Conservation (phyloP, 2,888 invertebrate species). For the Autographa gamma region DNA sequence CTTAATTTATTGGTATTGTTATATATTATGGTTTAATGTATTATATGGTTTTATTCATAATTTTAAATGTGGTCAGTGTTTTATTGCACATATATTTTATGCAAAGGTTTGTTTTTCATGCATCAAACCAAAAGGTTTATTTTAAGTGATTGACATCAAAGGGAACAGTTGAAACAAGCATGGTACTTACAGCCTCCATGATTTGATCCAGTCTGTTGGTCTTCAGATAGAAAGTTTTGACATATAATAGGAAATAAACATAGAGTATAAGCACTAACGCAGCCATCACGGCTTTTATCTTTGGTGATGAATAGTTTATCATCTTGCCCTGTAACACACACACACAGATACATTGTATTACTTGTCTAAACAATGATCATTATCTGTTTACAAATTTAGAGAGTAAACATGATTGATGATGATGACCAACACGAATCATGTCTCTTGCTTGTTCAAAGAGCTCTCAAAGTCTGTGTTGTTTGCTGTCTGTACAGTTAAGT, state of each 20-base stretch:
- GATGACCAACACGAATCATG: neutral
- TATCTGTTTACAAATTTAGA: neutral
- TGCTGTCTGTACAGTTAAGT: no score
- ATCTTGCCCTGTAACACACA: constrained; percentile 48
- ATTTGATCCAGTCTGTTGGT: constrained; percentile 64
- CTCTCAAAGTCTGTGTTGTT: no score
- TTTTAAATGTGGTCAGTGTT: no score
- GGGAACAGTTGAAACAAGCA: neutral
- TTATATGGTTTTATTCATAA: no score
- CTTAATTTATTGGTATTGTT: no score
- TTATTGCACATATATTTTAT: no score
- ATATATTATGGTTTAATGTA: no score
- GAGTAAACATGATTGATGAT: neutral
- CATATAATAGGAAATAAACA: constrained; percentile 54
- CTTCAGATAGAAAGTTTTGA: constrained; percentile 63
- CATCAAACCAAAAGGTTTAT: no score
- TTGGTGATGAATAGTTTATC: constrained; percentile 48
- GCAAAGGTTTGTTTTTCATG: no score
- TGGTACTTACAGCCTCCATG: constrained; percentile 61
- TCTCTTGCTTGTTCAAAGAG: no score
- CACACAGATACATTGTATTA: neutral
- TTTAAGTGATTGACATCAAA: no score
- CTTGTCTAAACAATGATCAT: neutral
- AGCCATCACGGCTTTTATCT: constrained; percentile 54
- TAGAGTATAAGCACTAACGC: constrained; percentile 60